Evolutionary conservation across 1,140 invertebrate genomes (phyloP), one percentile per base, ranked within the genome.

Genomic region (Phenacoccus solenopsis): DNA sequence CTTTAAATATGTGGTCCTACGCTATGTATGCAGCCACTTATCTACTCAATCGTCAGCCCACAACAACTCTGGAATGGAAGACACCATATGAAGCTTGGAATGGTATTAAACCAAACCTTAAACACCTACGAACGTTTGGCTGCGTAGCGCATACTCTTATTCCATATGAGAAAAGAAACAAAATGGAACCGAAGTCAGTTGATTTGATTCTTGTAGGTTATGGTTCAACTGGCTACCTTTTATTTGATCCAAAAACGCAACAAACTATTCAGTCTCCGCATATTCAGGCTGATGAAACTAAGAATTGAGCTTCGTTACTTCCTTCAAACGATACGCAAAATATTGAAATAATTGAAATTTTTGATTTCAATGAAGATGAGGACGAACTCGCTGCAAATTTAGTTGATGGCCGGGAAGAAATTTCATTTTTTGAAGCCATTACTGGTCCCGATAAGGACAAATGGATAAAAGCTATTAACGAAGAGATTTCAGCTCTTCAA

Each of bases 81-180:
- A 9, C 38, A 16, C 38, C 38, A n/a, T 49, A 49, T 49, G 38
- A 49, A n/a, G 3, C 3, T 3, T 49, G 38, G 38, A 9, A n/a
- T 49, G 20, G 20, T 3, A 5, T 10, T 16, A n/a, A 9, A 49
- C 38, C 38, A n/a, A n/a, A 49, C 16, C 16, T 49, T 9, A 9
- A 10, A 2, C 38, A n/a, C 3, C 2, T 49, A 9, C 5, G 73
- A 30, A 70, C 75, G 28, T 79, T 80, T 74, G 77, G 77, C 25
- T 74, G 74, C 28, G 49, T 22, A 28, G 76, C 76, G 0, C 78
- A 73, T 70, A 71, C 71, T 0, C 75, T 76, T 21, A 72, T 80
- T 28, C 79, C 79, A 12, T 72, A 76, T 7, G 70, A 76, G 69
- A 75, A 76, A 13, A 28, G 76, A 57, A 69, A 71, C 12, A 78